Evolutionary conservation across 2,888 invertebrate genomes (phyloP), one percentile per base, ranked within the genome.

Genomic region (Andricus quercusramuli): DNA sequence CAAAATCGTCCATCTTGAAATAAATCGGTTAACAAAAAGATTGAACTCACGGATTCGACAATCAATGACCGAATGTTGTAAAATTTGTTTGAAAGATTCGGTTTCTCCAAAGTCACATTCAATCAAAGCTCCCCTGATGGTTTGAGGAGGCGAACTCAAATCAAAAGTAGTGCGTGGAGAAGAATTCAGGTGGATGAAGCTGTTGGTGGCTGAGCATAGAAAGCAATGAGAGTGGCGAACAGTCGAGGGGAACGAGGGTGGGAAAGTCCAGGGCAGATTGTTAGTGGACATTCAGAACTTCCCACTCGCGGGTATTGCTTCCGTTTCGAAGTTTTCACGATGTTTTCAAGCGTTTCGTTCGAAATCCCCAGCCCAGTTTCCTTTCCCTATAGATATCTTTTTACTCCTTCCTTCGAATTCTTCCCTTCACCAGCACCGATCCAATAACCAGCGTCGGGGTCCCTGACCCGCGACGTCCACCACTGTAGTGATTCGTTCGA

Each of bases 271-370:
- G 78, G 80, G 82, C 85, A 83, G 88, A 89, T 89, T 89, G 90
- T 89, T 89, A 89, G 87, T 85, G 89, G 89, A 90, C 89, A 90
- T 91, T 89, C 88, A 89, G 89, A 91, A 91, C 90, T 92, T 91
- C 87, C 87, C 90, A 90, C 90, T 90, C 87, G 89, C 87, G 84
- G 86, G 87, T 91, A 88, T 89, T 88, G 86, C 87, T 85, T 86
- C 85, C 83, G 81, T 82, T 85, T 85, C 85, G 82, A 90, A 90
- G 87, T 90, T 90, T 89, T 84, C 84, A 77, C 74, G 74, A 74
- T 74, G 74, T 74, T 74, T 74, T 74, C 74, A 74, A 74, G 74
- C 74, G 74, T 74, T 74, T 74, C 74, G 74, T 56, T 74, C 32
- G 74, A 74, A 70, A 56, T 56, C 47, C 56, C 76, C 62, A 11